phyloP scores from a whole-genome alignment of 2,797 vertebrate species.

The Hypotaenidia philippensis region DNA sequence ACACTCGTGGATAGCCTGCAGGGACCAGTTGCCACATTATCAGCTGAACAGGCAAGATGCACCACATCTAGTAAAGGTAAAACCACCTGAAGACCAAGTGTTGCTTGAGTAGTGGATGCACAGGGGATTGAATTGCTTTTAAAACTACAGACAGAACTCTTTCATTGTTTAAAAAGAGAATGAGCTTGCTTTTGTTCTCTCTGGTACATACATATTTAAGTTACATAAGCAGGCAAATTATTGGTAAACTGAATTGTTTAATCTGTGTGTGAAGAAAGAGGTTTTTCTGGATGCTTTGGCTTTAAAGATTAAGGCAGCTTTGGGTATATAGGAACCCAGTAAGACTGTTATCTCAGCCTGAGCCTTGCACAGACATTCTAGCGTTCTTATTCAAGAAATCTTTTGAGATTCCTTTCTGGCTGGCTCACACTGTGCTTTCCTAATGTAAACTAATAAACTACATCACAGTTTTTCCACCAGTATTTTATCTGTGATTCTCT shows the following conservation, averaged over 20 bases:
- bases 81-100: neutral
- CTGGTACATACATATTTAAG: fast-evolving
- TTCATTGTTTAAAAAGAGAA: neutral
- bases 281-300: neutral
- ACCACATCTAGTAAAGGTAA: slow-evolving; percentile 93
- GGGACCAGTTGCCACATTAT: slow-evolving; percentile 91
- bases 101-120: neutral
- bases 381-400: neutral
- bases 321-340: neutral
- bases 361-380: neutral
- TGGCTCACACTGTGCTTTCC: neutral
- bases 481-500: neutral
- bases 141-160: neutral
- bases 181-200: neutral
- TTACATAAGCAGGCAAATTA: neutral
- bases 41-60: slow-evolving; percentile 93
- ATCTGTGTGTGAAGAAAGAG: neutral
- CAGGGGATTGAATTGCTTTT: neutral
- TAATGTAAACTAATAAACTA: neutral
- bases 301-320: neutral
- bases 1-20: slow-evolving; percentile 95
- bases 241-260: neutral
- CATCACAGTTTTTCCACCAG: fast-evolving
- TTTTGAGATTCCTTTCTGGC: neutral
- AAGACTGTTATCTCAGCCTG: neutral